phyloP scores from a whole-genome alignment of 2,113 vertebrate species.

The Lophotis ruficrista region DNA sequence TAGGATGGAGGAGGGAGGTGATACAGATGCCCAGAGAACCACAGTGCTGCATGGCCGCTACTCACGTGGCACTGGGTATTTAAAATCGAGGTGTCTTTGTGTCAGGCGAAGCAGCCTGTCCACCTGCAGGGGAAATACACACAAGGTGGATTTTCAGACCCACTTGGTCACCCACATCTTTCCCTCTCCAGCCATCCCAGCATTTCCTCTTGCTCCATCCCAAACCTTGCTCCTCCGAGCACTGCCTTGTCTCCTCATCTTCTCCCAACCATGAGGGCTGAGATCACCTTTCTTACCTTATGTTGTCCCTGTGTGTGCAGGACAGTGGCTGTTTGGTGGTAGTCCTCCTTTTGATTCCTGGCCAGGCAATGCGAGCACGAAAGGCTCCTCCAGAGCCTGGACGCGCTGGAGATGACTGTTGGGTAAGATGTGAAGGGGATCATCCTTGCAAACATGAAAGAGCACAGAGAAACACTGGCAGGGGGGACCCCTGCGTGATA shows the following conservation, averaged over 20 bases:
- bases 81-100: not conserved
- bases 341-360: not conserved
- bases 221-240: not conserved
- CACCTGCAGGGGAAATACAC: not conserved
- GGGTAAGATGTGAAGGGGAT: not conserved
- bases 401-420: not conserved
- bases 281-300: not conserved
- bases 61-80: not conserved
- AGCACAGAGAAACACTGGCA: not conserved
- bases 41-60: not conserved
- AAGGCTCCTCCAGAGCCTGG: not conserved
- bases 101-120: not conserved
- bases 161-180: not conserved
- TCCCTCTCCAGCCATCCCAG: not conserved
- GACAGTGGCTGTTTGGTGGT: not conserved
- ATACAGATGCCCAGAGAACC: not conserved
- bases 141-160: not conserved
- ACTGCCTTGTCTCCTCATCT: not conserved
- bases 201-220: not conserved
- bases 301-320: not conserved
- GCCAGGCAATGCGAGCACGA: rapidly evolving
- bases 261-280: not conserved
- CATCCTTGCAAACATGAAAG: not conserved
- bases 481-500: not conserved
- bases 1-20: not conserved